Conservation (phyloP, 2,888 invertebrate species). For the Arge pagana region DNA sequence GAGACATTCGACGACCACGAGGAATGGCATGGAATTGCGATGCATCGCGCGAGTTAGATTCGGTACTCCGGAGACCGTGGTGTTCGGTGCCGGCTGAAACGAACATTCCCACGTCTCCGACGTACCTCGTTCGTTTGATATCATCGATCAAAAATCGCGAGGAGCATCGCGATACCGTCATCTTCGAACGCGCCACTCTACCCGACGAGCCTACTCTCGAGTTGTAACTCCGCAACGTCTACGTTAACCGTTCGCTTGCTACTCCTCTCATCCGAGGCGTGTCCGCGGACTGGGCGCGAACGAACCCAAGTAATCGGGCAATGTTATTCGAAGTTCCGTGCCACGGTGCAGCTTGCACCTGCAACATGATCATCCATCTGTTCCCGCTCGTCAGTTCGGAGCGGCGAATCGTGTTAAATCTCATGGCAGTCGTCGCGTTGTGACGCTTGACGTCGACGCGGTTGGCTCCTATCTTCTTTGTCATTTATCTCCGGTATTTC, state of each 20-base stretch:
- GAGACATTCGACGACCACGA: constrained; percentile 17
- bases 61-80: constrained; percentile 37
- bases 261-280: constrained; percentile 32
- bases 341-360: constrained; percentile 34
- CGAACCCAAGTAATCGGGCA: constrained; percentile 14
- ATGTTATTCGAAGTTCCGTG: constrained; percentile 34
- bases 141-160: constrained; percentile 26
- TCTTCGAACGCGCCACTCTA: constrained; percentile 5
- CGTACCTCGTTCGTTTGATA: constrained; percentile 40
- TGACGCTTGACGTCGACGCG: constrained; percentile 9
- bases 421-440: constrained; percentile 1
- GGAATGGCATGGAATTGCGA: constrained; percentile 32
- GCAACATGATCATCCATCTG: no score
- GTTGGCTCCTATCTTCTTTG: constrained; percentile 3
- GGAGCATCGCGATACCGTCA: constrained; percentile 22
- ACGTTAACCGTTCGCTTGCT: constrained; percentile 26
- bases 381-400: no score
- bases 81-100: constrained; percentile 32
- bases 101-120: constrained; percentile 13
- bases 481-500: constrained; percentile 19
- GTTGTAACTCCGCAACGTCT: constrained; percentile 8
- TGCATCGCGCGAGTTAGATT: constrained; percentile 34
- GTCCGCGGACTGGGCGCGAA: constrained; percentile 34
- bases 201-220: constrained; percentile 9
- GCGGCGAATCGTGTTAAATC: no score